Conservation (phyloP, 2,888 invertebrate genomes). For the Pristionchus exspectatus region DNA sequence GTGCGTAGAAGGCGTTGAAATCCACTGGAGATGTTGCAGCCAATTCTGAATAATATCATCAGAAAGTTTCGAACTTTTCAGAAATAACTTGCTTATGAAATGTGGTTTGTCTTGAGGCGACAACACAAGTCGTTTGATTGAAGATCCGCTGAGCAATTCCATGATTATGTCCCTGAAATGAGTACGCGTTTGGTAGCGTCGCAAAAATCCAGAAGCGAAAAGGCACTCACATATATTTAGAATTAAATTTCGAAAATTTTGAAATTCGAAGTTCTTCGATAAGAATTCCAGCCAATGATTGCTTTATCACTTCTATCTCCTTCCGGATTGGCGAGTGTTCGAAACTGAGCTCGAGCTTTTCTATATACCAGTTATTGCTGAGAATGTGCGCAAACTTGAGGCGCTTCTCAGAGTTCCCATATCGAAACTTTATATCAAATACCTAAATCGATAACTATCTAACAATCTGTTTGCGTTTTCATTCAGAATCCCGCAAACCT, state of each 20-base stretch:
- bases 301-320: not conserved
- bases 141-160: not conserved
- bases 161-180: not conserved
- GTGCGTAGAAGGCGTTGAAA: not conserved
- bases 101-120: not conserved
- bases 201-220: not conserved
- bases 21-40: not conserved
- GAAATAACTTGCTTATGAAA: not conserved
- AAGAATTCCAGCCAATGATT: not conserved
- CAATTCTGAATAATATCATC: not conserved
- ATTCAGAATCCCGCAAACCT: not conserved
- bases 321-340: not conserved
- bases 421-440: not conserved
- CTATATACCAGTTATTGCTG: not conserved
- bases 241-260: not conserved
- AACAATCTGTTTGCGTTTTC: not conserved
- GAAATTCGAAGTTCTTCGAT: not conserved
- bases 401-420: not conserved
- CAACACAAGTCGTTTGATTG: not conserved
- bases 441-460: not conserved
- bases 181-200: not conserved
- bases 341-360: not conserved
- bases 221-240: not conserved
- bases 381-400: not conserved
- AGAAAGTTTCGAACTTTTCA: not conserved